A percentile compares a stretch with the other conserved stretches of the same genome.
Evolutionary conservation across 2,888 invertebrate species (phyloP).

Genomic region (Gnatocerus cornutus): DNA sequence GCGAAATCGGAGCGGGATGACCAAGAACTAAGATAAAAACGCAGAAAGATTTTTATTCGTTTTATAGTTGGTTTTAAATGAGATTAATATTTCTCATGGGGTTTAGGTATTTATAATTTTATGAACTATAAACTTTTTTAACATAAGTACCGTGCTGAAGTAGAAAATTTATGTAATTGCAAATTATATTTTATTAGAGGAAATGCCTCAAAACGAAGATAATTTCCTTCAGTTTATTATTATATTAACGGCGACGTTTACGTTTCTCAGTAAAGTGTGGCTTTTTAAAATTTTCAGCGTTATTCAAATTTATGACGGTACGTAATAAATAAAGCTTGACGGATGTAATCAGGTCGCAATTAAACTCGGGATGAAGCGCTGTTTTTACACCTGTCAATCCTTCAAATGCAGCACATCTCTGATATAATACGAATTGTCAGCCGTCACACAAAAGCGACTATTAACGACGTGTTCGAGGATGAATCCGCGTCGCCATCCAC

Average conservation of each 20-base stretch:
- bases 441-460: conserved; percentile 47
- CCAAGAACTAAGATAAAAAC: not conserved
- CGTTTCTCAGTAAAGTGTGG: not conserved
- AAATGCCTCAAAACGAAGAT: conserved; percentile 16
- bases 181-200: conserved; percentile 20
- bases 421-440: conserved; percentile 43
- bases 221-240: not conserved
- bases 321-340: conserved; percentile 28
- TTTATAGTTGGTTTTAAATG: not conserved
- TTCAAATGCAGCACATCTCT: conserved; percentile 43
- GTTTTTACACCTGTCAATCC: conserved; percentile 49
- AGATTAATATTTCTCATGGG: not conserved
- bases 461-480: conserved; percentile 42
- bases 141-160: conserved; percentile 9
- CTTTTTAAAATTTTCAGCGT: not conserved
- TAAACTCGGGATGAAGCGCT: conserved; percentile 42
- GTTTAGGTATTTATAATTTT: conserved; percentile 2
- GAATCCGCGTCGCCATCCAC: conserved; percentile 39
- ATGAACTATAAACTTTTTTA: conserved; percentile 14
- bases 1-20: conserved; percentile 6
- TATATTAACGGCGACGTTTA: not conserved
- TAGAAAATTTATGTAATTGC: conserved; percentile 36
- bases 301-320: not conserved
- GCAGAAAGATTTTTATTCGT: not conserved
- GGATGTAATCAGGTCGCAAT: conserved; percentile 45